Percentiles rank a stretch among this genome's conserved stretches.
phyloP scores from a whole-genome alignment of 2,888 invertebrate species.

The Dioctria linearis region DNA sequence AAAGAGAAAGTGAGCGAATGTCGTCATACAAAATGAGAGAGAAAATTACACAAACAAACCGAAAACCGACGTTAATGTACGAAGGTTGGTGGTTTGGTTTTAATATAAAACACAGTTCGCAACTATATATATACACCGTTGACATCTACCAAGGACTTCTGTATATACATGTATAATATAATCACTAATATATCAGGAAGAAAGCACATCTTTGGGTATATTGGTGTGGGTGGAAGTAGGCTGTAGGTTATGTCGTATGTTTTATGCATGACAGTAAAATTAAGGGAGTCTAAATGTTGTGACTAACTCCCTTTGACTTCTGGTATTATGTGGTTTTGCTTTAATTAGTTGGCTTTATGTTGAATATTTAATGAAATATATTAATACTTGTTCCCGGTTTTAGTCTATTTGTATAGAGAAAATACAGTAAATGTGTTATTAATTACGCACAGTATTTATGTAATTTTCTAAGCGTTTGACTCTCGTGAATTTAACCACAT shows the following conservation, averaged over 20 bases:
- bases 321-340: constrained; percentile 40
- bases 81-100: not conserved
- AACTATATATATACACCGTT: constrained; percentile 4
- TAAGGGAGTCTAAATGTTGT: constrained; percentile 43
- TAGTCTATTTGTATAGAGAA: not conserved
- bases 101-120: constrained; percentile 29
- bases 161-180: too few species aligned
- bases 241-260: constrained; percentile 7
- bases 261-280: constrained; percentile 43
- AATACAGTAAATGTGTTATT: not conserved
- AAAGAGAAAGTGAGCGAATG: constrained; percentile 8
- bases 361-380: too few species aligned
- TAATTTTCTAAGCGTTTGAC: too few species aligned
- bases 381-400: not conserved
- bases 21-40: not conserved
- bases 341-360: constrained; percentile 35
- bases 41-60: constrained; percentile 34
- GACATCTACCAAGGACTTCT: constrained; percentile 11
- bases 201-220: not conserved
- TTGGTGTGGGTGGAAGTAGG: not conserved
- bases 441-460: too few species aligned
- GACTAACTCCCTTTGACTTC: constrained; percentile 40
- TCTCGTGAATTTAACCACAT: too few species aligned
- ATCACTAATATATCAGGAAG: not conserved
- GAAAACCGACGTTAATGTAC: constrained; percentile 38